A percentile compares a stretch with the other conserved stretches of the same genome.
Evolutionary conservation across 2,888 invertebrate genomes (phyloP).

Genomic region (Microlaimidae sp.): DNA sequence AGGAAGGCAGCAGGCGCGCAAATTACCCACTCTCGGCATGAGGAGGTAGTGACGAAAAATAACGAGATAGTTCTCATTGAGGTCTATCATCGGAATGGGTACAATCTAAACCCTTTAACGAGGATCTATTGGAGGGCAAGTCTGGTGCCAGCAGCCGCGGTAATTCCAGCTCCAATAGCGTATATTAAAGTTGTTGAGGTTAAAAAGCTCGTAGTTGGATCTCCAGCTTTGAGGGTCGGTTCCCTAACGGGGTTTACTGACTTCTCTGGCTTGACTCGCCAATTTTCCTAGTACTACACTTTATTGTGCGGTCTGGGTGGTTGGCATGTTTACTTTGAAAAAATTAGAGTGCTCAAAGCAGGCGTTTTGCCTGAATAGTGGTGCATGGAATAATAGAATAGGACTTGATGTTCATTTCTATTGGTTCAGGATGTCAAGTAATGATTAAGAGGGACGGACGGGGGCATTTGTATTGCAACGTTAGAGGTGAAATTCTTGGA

Average conservation of each 20-base stretch:
- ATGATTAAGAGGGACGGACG: conserved; percentile 50
- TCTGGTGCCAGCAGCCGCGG: conserved; percentile 55
- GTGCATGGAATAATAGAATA: conserved; percentile 51
- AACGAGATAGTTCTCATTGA: conserved; percentile 41
- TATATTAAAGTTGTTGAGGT: conserved; percentile 55
- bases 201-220: conserved; percentile 48
- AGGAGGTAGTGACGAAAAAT: conserved; percentile 53
- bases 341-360: conserved; percentile 52
- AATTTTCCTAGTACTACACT: conserved; percentile 32
- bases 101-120: conserved; percentile 45
- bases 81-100: conserved; percentile 46
- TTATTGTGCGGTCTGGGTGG: conserved; percentile 40
- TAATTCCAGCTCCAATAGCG: conserved; percentile 54
- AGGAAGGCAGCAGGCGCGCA: conserved; percentile 55
- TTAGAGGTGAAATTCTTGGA: conserved; percentile 53
- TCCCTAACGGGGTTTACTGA: conserved; percentile 21
- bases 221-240: conserved; percentile 25
- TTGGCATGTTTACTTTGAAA: conserved; percentile 50
- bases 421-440: conserved; percentile 48
- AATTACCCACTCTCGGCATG: conserved; percentile 47
- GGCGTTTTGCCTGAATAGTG: conserved; percentile 36
- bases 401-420: conserved; percentile 49
- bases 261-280: conserved; percentile 18
- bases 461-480: conserved; percentile 50
- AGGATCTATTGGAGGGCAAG: conserved; percentile 51